Percentiles rank a stretch among this genome's conserved stretches.
Evolutionary conservation across 2,888 invertebrate species (phyloP).

Genomic region (Netelia virgata): DNA sequence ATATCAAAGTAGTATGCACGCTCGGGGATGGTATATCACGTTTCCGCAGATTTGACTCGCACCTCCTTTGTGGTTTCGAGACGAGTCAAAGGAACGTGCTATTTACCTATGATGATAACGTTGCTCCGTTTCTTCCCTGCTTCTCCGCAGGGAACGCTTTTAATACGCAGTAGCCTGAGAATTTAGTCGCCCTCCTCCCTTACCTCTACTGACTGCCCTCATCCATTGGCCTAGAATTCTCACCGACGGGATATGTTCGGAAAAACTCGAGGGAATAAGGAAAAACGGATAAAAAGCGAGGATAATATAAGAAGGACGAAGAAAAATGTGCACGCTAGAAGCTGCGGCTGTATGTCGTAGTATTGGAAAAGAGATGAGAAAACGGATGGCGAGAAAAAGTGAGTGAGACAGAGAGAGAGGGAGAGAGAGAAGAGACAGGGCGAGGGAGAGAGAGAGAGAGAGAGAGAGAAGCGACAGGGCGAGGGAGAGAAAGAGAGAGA

Average conservation of each 20-base stretch:
- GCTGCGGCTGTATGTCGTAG: neutral
- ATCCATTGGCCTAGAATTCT: conserved; percentile 14
- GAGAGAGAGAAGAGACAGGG: too few relatives aligned
- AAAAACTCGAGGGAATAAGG: conserved; percentile 5
- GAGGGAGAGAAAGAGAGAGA: neutral
- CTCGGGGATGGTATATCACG: neutral
- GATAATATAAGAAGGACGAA: conserved; percentile 28
- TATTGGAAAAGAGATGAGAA: conserved; percentile 28
- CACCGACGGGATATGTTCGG: neutral
- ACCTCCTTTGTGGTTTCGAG: neutral
- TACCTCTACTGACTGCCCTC: neutral
- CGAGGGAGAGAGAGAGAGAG: conserved; percentile 3
- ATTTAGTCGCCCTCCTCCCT: neutral
- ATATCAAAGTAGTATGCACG: neutral
- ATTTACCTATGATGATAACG: neutral
- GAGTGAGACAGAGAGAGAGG: too few relatives aligned
- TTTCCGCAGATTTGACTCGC: neutral
- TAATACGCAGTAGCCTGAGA: neutral
- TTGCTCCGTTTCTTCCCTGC: neutral
- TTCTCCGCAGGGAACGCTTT: neutral
- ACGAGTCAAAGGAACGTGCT: neutral
- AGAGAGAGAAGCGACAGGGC: neutral
- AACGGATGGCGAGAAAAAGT: neutral
- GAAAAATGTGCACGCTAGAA: conserved; percentile 20
- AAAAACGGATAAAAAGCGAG: conserved; percentile 30